phyloP scores from a whole-genome alignment of 2,113 vertebrate species.

The Oncorhynchus masou region DNA sequence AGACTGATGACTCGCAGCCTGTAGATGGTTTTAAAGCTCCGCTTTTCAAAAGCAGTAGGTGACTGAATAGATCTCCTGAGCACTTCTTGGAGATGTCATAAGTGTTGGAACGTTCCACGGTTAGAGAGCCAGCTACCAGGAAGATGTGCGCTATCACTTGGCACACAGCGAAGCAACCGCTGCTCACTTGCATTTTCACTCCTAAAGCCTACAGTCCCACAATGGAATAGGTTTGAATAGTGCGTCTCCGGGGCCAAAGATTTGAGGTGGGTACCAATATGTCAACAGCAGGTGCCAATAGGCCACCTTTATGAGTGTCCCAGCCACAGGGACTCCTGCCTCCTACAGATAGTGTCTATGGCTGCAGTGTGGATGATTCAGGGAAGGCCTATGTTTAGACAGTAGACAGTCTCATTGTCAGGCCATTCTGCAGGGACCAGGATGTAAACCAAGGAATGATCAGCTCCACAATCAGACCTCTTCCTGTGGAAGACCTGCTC shows the following conservation, averaged over 20 bases:
- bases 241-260: neutral
- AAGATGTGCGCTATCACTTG: neutral
- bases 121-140: neutral
- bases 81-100: neutral
- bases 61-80: slow-evolving; percentile 1
- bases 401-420: neutral
- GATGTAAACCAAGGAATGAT: slow-evolving; percentile 5
- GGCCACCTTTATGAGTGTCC: neutral
- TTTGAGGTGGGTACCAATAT: slow-evolving; percentile 13
- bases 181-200: slow-evolving; percentile 4
- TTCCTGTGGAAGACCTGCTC: no score
- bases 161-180: slow-evolving; percentile 13
- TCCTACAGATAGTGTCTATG: neutral
- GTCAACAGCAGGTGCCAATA: slow-evolving; percentile 1
- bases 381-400: slow-evolving; percentile 10
- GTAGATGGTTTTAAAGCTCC: slow-evolving; percentile 16
- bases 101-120: slow-evolving; percentile 8
- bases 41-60: neutral
- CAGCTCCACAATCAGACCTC: neutral
- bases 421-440: neutral
- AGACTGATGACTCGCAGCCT: slow-evolving; percentile 1
- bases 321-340: neutral
- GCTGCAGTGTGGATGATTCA: neutral
- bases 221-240: neutral
- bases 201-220: slow-evolving; percentile 15